phyloP scores from a whole-genome alignment of 37 sponge, comb jelly and placozoan species.

The Beroe forskalii region DNA sequence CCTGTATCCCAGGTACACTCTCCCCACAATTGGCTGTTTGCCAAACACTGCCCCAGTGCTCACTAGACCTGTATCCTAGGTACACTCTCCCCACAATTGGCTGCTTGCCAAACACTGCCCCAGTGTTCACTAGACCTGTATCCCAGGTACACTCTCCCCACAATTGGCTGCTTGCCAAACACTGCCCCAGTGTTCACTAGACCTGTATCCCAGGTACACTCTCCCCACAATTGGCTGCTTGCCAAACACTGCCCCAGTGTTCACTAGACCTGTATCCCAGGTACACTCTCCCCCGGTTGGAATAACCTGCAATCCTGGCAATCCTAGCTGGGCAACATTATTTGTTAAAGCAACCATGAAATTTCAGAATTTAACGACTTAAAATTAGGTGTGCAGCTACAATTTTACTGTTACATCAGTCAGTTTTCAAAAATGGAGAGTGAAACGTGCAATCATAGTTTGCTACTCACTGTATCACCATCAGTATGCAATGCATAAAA shows the following conservation, averaged over 20 bases:
- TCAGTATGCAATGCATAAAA: too few relatives aligned
- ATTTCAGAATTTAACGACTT: too few relatives aligned
- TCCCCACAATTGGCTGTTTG: slow-evolving; percentile 30
- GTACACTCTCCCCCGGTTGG: too few relatives aligned
- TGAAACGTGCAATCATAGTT: too few relatives aligned
- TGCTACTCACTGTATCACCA: too few relatives aligned
- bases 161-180: slow-evolving; percentile 31
- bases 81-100: slow-evolving; percentile 40
- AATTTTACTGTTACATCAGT: too few relatives aligned
- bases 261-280: too few relatives aligned
- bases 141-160: slow-evolving; percentile 20
- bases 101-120: slow-evolving; percentile 26
- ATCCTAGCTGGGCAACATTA: too few relatives aligned
- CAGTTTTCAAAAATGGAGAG: too few relatives aligned
- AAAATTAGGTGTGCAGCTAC: too few relatives aligned
- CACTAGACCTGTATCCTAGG: background rate
- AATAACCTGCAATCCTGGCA: too few relatives aligned
- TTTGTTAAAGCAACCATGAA: too few relatives aligned
- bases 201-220: background rate
- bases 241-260: slow-evolving; percentile 51
- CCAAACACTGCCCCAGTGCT: slow-evolving; percentile 37
- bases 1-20: background rate
- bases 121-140: background rate
- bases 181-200: slow-evolving; percentile 48
- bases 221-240: slow-evolving; percentile 25